phyloP scores from a whole-genome alignment of 1,140 invertebrate species.

The Aphelenchoides fujianensis region DNA sequence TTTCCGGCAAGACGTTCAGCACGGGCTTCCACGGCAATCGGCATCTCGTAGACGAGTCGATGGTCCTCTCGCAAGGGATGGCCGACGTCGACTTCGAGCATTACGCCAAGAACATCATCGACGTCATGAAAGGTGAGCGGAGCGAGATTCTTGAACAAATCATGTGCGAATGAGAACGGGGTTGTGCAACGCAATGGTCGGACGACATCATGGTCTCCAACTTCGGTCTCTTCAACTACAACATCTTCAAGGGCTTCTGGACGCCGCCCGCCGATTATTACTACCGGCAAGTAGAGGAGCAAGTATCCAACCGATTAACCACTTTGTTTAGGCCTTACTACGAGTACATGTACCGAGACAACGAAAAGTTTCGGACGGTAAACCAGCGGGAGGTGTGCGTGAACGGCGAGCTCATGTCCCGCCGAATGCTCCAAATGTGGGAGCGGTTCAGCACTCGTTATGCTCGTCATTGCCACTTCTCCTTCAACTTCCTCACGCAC shows the following conservation, averaged over 20 bases:
- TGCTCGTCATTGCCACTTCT: constrained; percentile 12
- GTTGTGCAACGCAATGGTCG: not conserved
- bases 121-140: constrained; percentile 1
- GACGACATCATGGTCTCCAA: constrained; percentile 12
- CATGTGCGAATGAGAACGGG: no score
- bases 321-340: no score
- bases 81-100: not conserved
- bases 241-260: not conserved
- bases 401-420: constrained; percentile 7
- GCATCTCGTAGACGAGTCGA: not conserved
- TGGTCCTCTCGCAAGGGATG: constrained; percentile 1
- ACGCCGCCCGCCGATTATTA: constrained; percentile 1
- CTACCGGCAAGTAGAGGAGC: no score
- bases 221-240: constrained; percentile 12
- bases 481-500: not conserved
- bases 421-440: not conserved
- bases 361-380: constrained; percentile 23
- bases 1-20: constrained; percentile 20
- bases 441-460: not conserved
- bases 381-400: constrained; percentile 20
- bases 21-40: constrained; percentile 13
- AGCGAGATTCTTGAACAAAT: no score
- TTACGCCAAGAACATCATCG: not conserved
- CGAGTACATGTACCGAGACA: not conserved
- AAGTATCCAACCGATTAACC: no score